Base-by-base conservation (phyloP, 2,797 vertebrate genomes). In the Muscicapa striata region DNA sequence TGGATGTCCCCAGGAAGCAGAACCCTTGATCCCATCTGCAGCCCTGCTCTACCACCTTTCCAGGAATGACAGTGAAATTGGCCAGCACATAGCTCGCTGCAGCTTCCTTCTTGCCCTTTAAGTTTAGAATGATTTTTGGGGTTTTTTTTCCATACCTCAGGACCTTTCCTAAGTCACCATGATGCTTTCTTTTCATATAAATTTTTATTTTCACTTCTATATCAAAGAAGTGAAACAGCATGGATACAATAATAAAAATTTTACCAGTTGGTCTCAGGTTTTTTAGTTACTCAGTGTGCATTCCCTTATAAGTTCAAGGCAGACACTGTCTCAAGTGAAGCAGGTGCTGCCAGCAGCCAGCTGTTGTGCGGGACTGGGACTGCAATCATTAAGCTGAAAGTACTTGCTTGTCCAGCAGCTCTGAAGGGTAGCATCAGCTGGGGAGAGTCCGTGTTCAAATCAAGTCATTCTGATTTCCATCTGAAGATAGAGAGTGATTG, bases 11-110 rank as follows among this genome's bases (percentile, higher is more conserved):
- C 40, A 55, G n/a, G 11, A 85, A 18, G 18, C 12, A 72, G 29
- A 20, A 36, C 1, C 13, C 23, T 61, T 27, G 2, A 68, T 46
- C 10, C 7, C 10, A 24, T 19, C 17, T 27, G 4, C 40, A 83
- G 8, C 20, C 32, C 10, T 55, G 41, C 6, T 38, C 21, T 32
- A 32, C 21, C 27, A 18, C 5, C 7, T 69, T 85, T 27, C 30
- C 38, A 57, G 10, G 16, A 19, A 43, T 48, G 11, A 22, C 4
- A 11, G 43, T 34, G 16, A 83, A 32, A 74, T 18, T 74, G 27
- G 5, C 14, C 27, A 41, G 30, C 13, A 32, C 8, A 3, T 10
- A 24, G 15, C 46, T 74, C 0, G 0, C 41, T 61, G 9, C 30
- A 48, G 34, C 22, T 78, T 78, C 38, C 7, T 57, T 66, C 61